A percentile compares a stretch with the other conserved stretches of the same genome.
Conservation (phyloP, 2,888 invertebrate genomes). For the Melinopterus prodromus region DNA sequence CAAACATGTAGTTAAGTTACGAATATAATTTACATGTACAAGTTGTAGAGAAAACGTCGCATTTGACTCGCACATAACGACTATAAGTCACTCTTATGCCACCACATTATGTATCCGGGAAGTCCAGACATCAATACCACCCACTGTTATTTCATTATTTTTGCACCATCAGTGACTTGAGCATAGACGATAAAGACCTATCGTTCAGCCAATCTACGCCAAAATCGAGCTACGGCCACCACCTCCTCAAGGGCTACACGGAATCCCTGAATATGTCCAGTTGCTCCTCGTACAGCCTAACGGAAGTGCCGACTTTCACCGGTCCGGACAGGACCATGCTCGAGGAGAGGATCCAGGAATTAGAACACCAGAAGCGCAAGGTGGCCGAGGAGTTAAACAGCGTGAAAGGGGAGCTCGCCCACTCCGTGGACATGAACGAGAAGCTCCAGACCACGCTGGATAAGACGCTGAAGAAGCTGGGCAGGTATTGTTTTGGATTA, state of each 20-base stretch:
- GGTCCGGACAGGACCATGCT: slow-evolving; percentile 29
- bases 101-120: neutral
- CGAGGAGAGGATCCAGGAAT: slow-evolving; percentile 32
- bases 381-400: slow-evolving; percentile 30
- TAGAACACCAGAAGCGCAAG: slow-evolving; percentile 33
- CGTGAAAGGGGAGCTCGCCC: slow-evolving; percentile 29
- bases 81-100: too few species aligned
- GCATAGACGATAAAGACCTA: slow-evolving; percentile 25
- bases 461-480: slow-evolving; percentile 28
- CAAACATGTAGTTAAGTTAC: too few species aligned
- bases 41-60: too few species aligned
- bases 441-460: slow-evolving; percentile 27
- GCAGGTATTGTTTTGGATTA: slow-evolving; percentile 29
- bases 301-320: slow-evolving; percentile 25
- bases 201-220: slow-evolving; percentile 32
- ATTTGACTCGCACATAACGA: too few species aligned
- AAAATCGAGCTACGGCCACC: slow-evolving; percentile 32
- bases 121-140: too few species aligned
- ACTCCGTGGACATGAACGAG: slow-evolving; percentile 31
- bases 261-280: slow-evolving; percentile 30
- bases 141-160: neutral
- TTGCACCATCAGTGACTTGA: neutral
- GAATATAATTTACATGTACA: too few species aligned
- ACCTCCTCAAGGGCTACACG: slow-evolving; percentile 31
- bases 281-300: slow-evolving; percentile 24